These are phyloP conservation scores for Limanda limanda DNA, from an alignment of 2,113 vertebrate genomes.

Conservation along the genomic window DNA sequence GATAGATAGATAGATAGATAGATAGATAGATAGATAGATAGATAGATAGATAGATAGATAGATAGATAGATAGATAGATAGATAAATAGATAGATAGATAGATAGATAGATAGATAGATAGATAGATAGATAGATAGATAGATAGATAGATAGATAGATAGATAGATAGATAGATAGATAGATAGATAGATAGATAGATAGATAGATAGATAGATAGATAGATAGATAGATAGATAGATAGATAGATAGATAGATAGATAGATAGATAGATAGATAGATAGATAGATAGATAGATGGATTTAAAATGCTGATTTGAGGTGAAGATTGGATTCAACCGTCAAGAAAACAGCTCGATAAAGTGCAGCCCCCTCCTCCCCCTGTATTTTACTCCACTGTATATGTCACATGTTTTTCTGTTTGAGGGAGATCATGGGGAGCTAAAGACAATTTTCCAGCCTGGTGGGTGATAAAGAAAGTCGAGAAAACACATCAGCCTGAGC, in stretches of 20 bases:
- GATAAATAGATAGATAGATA: too few species aligned
- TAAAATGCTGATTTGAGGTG: not conserved
- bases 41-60: too few species aligned
- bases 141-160: not conserved
- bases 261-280: too few species aligned
- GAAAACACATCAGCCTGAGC: conserved; percentile 23
- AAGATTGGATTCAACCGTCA: not conserved
- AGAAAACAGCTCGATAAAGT: not conserved
- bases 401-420: not conserved
- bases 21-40: too few species aligned
- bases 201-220: too few species aligned
- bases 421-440: not conserved
- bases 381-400: not conserved
- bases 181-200: too few species aligned
- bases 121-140: not conserved
- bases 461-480: conserved; percentile 3
- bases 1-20: too few species aligned
- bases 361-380: too few species aligned
- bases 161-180: not conserved
- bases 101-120: not conserved
- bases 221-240: too few species aligned
- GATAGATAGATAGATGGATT: not conserved
- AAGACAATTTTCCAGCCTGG: conserved; percentile 24
- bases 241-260: too few species aligned
- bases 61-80: too few species aligned